A percentile compares a stretch with the other conserved stretches of the same genome.
Evolutionary conservation across 2,797 vertebrate genomes (phyloP).

Genomic region (Brotogeris chrysoptera): DNA sequence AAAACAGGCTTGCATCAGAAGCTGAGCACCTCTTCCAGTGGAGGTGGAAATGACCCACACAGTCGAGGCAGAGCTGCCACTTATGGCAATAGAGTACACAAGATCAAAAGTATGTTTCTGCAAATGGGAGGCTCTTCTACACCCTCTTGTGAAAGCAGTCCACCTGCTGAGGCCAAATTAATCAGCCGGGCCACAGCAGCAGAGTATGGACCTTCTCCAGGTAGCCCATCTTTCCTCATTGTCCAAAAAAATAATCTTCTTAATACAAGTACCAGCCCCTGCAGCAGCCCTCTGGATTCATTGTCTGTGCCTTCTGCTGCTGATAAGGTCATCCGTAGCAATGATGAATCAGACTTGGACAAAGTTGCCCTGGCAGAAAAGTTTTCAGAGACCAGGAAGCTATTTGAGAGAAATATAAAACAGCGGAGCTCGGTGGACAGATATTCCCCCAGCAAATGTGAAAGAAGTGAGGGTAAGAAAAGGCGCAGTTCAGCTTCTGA

Average conservation of each 20-base stretch:
- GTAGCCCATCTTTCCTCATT: slow-evolving; percentile 74
- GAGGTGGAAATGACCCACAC: slow-evolving; percentile 62
- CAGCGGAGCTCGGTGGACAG: slow-evolving; percentile 81
- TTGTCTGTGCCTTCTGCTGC: background rate
- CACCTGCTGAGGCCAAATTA: slow-evolving; percentile 51
- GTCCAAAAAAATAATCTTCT: slow-evolving; percentile 76
- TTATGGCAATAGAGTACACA: slow-evolving; percentile 90
- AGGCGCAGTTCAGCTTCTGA: slow-evolving; percentile 79
- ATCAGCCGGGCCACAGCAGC: slow-evolving; percentile 35
- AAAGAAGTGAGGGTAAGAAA: slow-evolving; percentile 78
- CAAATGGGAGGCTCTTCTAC: slow-evolving; percentile 85
- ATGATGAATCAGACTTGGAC: slow-evolving; percentile 88
- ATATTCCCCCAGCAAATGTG: slow-evolving; percentile 72
- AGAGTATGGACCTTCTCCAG: slow-evolving; percentile 76
- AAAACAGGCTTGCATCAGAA: slow-evolving; percentile 80
- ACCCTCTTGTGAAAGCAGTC: slow-evolving; percentile 51
- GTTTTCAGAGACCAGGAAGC: slow-evolving; percentile 91
- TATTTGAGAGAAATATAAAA: slow-evolving; percentile 89
- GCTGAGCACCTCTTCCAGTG: slow-evolving; percentile 74
- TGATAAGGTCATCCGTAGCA: slow-evolving; percentile 81
- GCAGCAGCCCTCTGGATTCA: slow-evolving; percentile 1
- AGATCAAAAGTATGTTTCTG: slow-evolving; percentile 94
- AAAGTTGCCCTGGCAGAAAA: slow-evolving; percentile 91
- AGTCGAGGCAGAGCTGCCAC: slow-evolving; percentile 71
- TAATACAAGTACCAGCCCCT: slow-evolving; percentile 54